Conservation (phyloP, 2,888 invertebrate genomes). For the Chrysodeixis includens region DNA sequence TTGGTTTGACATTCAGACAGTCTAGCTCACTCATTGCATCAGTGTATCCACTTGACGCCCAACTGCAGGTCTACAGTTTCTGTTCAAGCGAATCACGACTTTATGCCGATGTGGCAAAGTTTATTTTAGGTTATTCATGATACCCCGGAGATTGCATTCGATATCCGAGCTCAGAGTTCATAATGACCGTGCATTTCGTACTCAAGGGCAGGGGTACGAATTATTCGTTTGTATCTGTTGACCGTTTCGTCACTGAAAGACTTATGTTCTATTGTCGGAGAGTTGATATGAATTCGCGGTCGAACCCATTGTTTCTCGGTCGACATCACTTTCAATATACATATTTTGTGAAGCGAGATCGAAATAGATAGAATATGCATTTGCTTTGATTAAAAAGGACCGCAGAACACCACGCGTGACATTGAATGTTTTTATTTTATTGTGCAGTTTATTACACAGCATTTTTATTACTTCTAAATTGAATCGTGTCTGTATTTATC, state of each 20-base stretch:
- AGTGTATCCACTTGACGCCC: slow-evolving; percentile 67
- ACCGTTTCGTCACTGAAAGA: slow-evolving; percentile 73
- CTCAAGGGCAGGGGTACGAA: slow-evolving; percentile 86
- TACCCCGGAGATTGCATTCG: slow-evolving; percentile 72
- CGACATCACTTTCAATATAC: slow-evolving; percentile 64
- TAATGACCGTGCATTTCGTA: slow-evolving; percentile 83
- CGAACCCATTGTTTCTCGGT: slow-evolving; percentile 70
- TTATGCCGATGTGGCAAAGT: slow-evolving; percentile 51
- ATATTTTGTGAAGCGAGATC: slow-evolving; percentile 56
- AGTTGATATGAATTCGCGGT: slow-evolving; percentile 69
- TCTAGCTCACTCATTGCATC: slow-evolving; percentile 86
- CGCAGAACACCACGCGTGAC: slow-evolving; percentile 62
- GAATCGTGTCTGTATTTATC: slow-evolving; percentile 41
- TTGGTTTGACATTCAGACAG: slow-evolving; percentile 89
- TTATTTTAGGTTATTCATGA: slow-evolving; percentile 50
- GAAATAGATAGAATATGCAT: slow-evolving; percentile 61
- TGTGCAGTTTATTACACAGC: slow-evolving; percentile 46
- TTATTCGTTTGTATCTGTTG: slow-evolving; percentile 76
- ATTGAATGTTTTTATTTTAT: slow-evolving; percentile 61
- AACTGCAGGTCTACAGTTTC: slow-evolving; percentile 57
- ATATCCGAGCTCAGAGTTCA: slow-evolving; percentile 73
- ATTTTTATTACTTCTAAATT: slow-evolving; percentile 51
- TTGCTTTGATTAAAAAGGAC: slow-evolving; percentile 70
- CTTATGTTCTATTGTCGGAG: slow-evolving; percentile 67
- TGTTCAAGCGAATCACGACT: slow-evolving; percentile 61